phyloP scores from a whole-genome alignment of 2,113 vertebrate genomes.

The Hippopotamus amphibius region DNA sequence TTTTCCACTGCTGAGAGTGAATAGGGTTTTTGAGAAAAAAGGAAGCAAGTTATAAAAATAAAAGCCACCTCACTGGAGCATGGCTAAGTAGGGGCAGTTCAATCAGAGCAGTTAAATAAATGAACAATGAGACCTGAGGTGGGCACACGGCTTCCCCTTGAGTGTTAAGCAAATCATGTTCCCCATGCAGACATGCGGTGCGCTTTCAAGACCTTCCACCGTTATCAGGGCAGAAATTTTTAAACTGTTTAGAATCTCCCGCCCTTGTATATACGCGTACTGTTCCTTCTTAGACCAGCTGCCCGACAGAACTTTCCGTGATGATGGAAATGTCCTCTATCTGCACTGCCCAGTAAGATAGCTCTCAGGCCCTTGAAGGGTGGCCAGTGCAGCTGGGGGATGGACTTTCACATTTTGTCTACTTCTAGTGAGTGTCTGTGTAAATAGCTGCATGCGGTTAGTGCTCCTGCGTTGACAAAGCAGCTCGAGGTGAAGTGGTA shows the following conservation, averaged over 20 bases:
- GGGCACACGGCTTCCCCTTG: background rate
- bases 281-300: background rate
- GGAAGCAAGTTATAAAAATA: constrained; percentile 58
- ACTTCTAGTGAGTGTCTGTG: background rate
- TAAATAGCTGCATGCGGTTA: background rate
- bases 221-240: background rate
- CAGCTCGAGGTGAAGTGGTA: background rate
- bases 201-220: background rate
- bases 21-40: background rate
- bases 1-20: constrained; percentile 41
- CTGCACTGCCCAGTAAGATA: background rate
- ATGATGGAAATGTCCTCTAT: background rate
- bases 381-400: background rate
- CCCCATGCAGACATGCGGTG: accelerated
- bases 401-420: background rate
- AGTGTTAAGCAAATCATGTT: background rate
- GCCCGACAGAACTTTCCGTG: background rate
- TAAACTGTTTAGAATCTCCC: background rate
- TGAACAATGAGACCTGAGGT: background rate
- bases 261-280: background rate
- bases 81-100: background rate
- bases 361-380: background rate
- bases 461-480: background rate
- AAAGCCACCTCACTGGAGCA: background rate
- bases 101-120: background rate